A percentile compares a stretch with the other conserved stretches of the same genome.
These are phyloP conservation scores for Centropus bengalensis DNA, from an alignment of 2,113 vertebrate species.

Conservation along the genomic window DNA sequence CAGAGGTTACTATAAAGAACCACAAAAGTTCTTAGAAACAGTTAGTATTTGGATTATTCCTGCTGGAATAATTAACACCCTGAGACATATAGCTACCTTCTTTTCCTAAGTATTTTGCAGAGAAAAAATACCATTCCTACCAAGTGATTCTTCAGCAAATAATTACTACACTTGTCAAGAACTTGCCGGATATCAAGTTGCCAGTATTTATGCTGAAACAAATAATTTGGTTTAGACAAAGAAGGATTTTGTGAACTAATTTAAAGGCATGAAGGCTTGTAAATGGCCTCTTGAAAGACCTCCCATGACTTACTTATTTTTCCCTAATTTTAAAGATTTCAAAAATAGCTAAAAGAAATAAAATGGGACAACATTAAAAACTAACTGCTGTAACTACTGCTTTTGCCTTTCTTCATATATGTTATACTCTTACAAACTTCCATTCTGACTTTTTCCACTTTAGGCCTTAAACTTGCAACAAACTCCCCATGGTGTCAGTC, in stretches of 20 bases:
- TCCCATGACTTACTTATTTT: neutral
- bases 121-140: neutral
- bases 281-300: neutral
- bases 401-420: neutral
- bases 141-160: neutral
- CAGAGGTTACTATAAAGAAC: neutral
- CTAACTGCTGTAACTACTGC: neutral
- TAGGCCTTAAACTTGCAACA: neutral
- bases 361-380: rapidly evolving
- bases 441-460: neutral
- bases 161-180: neutral
- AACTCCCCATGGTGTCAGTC: neutral
- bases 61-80: neutral
- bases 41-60: neutral
- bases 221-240: neutral
- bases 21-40: neutral
- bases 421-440: neutral
- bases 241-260: neutral
- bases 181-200: neutral
- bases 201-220: neutral
- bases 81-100: neutral
- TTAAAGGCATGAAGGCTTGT: neutral
- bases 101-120: neutral
- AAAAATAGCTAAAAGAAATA: neutral
- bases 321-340: neutral